Evolutionary conservation across 1,140 invertebrate species (phyloP), one percentile per base, ranked within the genome.

Genomic region (Phymorhynchus buccinoides): DNA sequence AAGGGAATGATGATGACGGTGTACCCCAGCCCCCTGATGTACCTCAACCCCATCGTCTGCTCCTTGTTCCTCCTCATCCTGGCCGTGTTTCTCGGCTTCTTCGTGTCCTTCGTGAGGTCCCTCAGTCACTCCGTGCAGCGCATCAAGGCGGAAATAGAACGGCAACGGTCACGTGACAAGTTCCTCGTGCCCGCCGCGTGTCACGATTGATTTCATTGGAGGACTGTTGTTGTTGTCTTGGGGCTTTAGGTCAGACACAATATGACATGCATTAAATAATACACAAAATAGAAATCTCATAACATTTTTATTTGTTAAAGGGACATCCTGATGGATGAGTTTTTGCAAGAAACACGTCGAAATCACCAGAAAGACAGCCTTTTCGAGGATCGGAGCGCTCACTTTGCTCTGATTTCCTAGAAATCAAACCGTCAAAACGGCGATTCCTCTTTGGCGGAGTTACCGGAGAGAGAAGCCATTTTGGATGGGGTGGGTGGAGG

Each of bases 21-120:
- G 32, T 37, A 81, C 32, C 39, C 39, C 16, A 66, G 37, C 41
- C 79, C 80, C 1, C 39, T 85, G 12, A 80, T 85, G 39, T 85
- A 85, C 68, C 84, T 85, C n/a, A 85, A 85, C 44, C 84, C 84
- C 62, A 81, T 85, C 66, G 78, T 80, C 16, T 85, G 84, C 41
- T 85, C 84, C n/a, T 30, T 85, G 14, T 85, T 85, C 39, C 78
- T 85, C 30, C 62, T 85, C 66, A 44, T 85, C 12, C 80, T 85
- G 1, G 30, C 68, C 18, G 79, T 85, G 37, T 85, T 85, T 48
- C 84, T 85, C 62, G 73, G 48, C 32, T 37, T 85, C 32, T 77
- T 82, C 41, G 84, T 85, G 4, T 44, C 80, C 68, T 85, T 85
- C 80, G 44, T 85, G 9, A 66, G 79, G 22, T 85, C 84, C 1